phyloP scores from a whole-genome alignment of 1,140 invertebrate genomes.

The Coenobita brevimanus region DNA sequence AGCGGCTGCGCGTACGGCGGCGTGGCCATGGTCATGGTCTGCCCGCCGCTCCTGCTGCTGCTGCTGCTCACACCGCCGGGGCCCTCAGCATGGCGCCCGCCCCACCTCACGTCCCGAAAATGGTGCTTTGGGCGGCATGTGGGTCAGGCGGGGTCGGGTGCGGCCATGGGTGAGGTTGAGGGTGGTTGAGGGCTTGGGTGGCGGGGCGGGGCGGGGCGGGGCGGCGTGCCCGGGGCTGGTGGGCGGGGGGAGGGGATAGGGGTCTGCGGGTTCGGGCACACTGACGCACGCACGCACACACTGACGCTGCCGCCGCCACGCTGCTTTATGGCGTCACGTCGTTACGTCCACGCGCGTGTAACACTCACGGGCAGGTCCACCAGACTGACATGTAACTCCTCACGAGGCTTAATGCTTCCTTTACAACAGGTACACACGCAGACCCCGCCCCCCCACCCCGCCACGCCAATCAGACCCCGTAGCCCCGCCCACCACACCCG shows the following conservation, averaged over 20 bases:
- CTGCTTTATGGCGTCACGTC: conserved; percentile 57
- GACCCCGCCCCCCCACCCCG: conserved; percentile 39
- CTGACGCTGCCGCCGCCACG: conserved; percentile 39
- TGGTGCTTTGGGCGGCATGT: background rate
- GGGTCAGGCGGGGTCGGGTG: background rate
- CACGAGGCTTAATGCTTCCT: conserved; percentile 67
- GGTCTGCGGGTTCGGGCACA: conserved; percentile 17
- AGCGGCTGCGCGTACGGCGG: conserved; percentile 64
- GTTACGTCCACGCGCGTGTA: conserved; percentile 68
- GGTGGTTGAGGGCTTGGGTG: conserved; percentile 43
- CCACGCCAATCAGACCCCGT: conserved; percentile 32
- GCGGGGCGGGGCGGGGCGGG: conserved; percentile 38
- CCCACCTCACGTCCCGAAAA: background rate
- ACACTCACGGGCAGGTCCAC: conserved; percentile 68
- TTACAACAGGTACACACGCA: conserved; percentile 68
- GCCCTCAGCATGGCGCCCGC: background rate
- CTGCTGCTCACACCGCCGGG: background rate
- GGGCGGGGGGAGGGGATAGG: conserved; percentile 34
- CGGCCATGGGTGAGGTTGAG: conserved; percentile 19
- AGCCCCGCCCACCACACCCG: conserved; percentile 22
- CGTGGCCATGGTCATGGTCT: conserved; percentile 62
- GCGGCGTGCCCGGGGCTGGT: conserved; percentile 5
- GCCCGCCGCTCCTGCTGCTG: background rate
- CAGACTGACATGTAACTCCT: conserved; percentile 69
- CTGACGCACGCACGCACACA: conserved; percentile 55